phyloP scores from a whole-genome alignment of 2,797 vertebrate species.

The Siniperca scherzeri region DNA sequence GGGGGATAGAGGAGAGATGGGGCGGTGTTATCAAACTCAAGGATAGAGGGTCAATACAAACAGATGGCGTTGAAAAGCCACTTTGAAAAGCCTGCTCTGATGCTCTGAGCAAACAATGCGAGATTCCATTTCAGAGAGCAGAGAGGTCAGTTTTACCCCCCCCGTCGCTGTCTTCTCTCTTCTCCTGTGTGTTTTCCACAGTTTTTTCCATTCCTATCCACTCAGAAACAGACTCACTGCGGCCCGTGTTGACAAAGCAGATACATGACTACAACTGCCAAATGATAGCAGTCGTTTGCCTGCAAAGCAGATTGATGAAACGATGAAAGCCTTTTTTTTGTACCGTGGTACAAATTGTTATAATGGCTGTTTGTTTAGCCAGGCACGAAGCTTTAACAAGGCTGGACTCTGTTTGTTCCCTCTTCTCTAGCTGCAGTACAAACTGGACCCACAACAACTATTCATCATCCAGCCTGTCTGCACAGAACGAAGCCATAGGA shows the following conservation, averaged over 20 bases:
- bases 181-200: background rate
- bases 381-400: conserved; percentile 57
- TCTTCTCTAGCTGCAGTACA: background rate
- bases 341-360: conserved; percentile 1
- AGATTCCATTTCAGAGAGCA: conserved; percentile 58
- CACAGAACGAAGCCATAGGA: background rate
- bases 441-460: background rate
- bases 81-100: conserved; percentile 33
- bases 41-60: conserved; percentile 71
- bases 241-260: conserved; percentile 35
- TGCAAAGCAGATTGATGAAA: conserved; percentile 50
- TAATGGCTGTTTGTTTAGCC: conserved; percentile 62
- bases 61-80: conserved; percentile 50
- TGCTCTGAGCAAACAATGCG: conserved; percentile 39
- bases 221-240: conserved; percentile 9
- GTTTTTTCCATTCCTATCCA: conserved; percentile 7
- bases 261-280: conserved; percentile 13
- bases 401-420: conserved; percentile 8
- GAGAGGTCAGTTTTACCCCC: conserved; percentile 40
- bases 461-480: conserved; percentile 27
- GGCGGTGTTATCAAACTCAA: conserved; percentile 40
- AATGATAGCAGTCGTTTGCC: conserved; percentile 26
- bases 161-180: background rate
- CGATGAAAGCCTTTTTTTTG: conserved; percentile 32
- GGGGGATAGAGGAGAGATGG: conserved; percentile 13